Base-by-base conservation (phyloP, 2,113 vertebrate genomes). In the Oryzias woworae region DNA sequence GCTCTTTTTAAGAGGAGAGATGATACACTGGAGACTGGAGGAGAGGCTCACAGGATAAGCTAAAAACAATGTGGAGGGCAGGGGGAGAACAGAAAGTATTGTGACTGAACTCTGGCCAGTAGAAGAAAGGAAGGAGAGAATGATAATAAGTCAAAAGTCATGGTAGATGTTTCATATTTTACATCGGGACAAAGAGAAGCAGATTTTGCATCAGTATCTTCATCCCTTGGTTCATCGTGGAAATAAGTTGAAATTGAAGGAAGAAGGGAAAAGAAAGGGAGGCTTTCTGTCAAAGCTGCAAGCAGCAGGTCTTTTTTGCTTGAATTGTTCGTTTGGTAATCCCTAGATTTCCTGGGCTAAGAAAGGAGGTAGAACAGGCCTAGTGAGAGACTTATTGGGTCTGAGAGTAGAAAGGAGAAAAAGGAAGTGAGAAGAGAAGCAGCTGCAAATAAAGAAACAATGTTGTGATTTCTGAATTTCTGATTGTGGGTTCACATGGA, bases 271-370 rank as follows among this genome's bases (percentile, higher is more conserved):
- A 72, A 77, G 74, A 69, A 77, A 71, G 57, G 69, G 17, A 46
- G 75, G 72, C 75, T 87, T 78, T 86, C 85, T 71, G 63, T 57
- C 53, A 80, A 77, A 65, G 82, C 85, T 83, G 74, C 77, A 75
- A 69, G 84, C 85, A 86, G 78, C 83, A 66, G 86, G 82, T 71
- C 76, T 72, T 69, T 77, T 79, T 79, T 64, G 70, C 83, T 83
- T 69, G 81, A 77, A 87, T 85, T 91, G 82, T 87, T 71, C 74
- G 66, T 51, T 48, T 72, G 64, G 80, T 91, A 91, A 91, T 87
- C 87, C 83, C 83, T 77, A 79, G 85, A 90, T 89, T 91, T 90
- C 82, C 84, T 78, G 51, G 49, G 60, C 73, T 73, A 75, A 88
- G 75, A 77, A 80, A 80, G 83, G 77, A 83, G 84, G 82, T 71